These are phyloP conservation scores for Sebastes kiyomatsui DNA, from an alignment of 2,797 vertebrate species.

Conservation along the genomic window DNA sequence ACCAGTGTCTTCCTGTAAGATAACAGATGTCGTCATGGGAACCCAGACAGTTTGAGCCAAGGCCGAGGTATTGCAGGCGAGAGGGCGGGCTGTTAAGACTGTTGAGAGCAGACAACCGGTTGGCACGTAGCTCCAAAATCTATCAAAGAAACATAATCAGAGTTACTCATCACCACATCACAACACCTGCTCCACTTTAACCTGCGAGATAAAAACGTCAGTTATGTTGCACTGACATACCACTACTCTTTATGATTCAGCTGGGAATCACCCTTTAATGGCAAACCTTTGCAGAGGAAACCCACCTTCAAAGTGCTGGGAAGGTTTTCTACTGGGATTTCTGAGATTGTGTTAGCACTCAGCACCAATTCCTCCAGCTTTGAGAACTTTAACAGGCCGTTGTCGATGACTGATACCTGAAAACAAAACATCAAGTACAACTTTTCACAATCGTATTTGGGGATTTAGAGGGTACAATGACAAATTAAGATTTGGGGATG, in stretches of 20 bases:
- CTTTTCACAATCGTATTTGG: neutral
- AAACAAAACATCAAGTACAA: neutral
- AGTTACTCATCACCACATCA: neutral
- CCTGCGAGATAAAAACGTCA: neutral
- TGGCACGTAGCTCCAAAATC: constrained; percentile 89
- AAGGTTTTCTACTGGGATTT: constrained; percentile 77
- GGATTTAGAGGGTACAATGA: neutral
- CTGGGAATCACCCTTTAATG: neutral
- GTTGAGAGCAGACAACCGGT: constrained; percentile 76
- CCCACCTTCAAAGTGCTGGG: constrained; percentile 85
- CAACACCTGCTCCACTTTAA: neutral
- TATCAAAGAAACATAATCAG: constrained; percentile 46
- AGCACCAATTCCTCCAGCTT: constrained; percentile 87
- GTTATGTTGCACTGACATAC: neutral
- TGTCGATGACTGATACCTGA: constrained; percentile 85
- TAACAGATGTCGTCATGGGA: constrained; percentile 66
- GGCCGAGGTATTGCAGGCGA: constrained; percentile 83
- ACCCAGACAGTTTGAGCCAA: constrained; percentile 82
- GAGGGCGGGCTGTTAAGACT: constrained; percentile 73
- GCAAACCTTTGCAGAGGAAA: neutral
- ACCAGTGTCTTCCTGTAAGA: constrained; percentile 83
- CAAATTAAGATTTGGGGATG: neutral
- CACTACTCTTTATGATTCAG: neutral
- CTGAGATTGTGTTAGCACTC: constrained; percentile 84
- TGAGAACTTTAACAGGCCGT: constrained; percentile 81